Percentiles rank a stretch among this genome's conserved stretches.
These are phyloP conservation scores for Hoplodrina ambigua DNA, from an alignment of 2,888 invertebrate genomes.

Conservation along the genomic window DNA sequence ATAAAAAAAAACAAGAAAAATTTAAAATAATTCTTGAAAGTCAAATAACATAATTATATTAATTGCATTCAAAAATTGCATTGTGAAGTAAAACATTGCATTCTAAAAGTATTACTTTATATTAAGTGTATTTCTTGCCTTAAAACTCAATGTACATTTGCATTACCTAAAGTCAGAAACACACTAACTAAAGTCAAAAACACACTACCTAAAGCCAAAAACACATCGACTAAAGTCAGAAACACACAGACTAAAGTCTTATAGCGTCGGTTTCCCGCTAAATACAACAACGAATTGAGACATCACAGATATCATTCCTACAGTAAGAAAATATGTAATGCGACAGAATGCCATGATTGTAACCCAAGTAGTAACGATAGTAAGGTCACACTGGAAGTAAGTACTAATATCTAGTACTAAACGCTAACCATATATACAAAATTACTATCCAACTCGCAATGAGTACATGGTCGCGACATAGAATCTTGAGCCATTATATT, in stretches of 20 bases:
- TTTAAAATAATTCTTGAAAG: no score
- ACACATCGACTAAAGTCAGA: conserved; percentile 2
- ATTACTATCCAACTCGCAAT: conserved; percentile 74
- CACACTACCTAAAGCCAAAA: not conserved
- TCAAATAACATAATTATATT: not conserved
- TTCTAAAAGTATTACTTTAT: conserved; percentile 5
- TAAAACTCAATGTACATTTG: conserved; percentile 1
- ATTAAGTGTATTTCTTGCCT: conserved; percentile 16
- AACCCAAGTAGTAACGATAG: conserved; percentile 78
- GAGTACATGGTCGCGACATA: conserved; percentile 82
- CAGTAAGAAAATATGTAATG: conserved; percentile 70
- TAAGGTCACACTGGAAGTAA: conserved; percentile 89
- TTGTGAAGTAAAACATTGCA: conserved; percentile 23
- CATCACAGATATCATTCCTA: conserved; percentile 87
- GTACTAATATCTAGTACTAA: conserved; percentile 82
- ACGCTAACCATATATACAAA: conserved; percentile 84
- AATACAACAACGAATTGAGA: conserved; percentile 77
- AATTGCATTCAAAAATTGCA: conserved; percentile 7
- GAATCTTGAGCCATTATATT: conserved; percentile 88
- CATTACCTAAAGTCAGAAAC: not conserved
- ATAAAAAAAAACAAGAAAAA: not conserved
- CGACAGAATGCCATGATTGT: conserved; percentile 73
- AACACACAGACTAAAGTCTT: not conserved
- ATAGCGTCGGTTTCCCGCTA: conserved; percentile 8
- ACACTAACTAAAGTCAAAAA: conserved; percentile 1